Evolutionary conservation across 2,113 vertebrate genomes (phyloP).

Genomic region (Australoheros scitulus): DNA sequence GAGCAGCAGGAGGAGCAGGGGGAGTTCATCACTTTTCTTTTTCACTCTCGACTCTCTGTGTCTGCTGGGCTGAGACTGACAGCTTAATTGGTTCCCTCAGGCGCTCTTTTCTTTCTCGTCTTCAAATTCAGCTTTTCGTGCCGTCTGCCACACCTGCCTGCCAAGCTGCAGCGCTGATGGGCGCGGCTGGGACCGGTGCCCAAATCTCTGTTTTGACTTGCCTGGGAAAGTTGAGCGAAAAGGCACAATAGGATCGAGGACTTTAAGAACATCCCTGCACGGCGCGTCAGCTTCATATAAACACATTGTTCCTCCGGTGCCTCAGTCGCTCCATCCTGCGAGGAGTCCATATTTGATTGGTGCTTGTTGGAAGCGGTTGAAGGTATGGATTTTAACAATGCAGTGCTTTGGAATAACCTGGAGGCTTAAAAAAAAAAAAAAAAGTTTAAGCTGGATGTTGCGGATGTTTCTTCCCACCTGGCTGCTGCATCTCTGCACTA

Average conservation of each 20-base stretch:
- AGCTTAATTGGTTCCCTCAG: conserved; percentile 65
- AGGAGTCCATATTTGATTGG: conserved; percentile 23
- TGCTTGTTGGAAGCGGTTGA: conserved; percentile 22
- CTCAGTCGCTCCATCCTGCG: conserved; percentile 20
- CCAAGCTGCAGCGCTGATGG: conserved; percentile 61
- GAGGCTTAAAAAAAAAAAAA: not conserved
- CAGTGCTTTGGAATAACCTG: not conserved
- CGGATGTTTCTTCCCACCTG: conserved; percentile 26
- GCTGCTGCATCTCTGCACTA: conserved; percentile 44
- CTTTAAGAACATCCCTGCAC: conserved; percentile 64
- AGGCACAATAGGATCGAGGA: conserved; percentile 58
- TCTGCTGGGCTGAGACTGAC: conserved; percentile 34
- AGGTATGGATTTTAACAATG: conserved; percentile 55
- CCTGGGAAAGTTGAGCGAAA: conserved; percentile 66
- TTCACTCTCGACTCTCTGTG: conserved; percentile 30
- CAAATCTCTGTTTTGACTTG: conserved; percentile 76
- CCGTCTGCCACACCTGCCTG: conserved; percentile 68
- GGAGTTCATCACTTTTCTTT: conserved; percentile 27
- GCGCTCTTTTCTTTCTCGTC: conserved; percentile 51
- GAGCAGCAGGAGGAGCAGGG: conserved; percentile 4
- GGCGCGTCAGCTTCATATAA: conserved; percentile 32
- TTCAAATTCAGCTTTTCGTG: conserved; percentile 29
- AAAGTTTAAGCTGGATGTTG: conserved; percentile 24
- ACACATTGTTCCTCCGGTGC: conserved; percentile 24
- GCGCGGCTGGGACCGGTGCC: conserved; percentile 76